Conservation (phyloP, 1,140 invertebrate species). For the Drosophila pandora region DNA sequence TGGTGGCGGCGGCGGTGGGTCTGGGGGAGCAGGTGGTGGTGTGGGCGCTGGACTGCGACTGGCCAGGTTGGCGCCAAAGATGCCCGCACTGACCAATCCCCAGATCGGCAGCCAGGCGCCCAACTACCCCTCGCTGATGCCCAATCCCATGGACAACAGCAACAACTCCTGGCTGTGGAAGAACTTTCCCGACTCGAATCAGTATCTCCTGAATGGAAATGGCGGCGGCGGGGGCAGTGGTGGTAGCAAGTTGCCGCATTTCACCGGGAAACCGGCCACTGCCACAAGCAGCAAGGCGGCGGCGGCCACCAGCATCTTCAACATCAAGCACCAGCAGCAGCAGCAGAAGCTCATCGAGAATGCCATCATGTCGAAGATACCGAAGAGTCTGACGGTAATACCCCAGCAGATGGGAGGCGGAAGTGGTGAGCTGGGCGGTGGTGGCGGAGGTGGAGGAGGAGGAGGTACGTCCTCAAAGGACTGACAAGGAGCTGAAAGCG, state of each 20-base stretch:
- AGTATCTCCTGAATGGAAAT: slow-evolving; percentile 69
- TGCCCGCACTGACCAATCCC: slow-evolving; percentile 56
- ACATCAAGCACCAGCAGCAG: slow-evolving; percentile 63
- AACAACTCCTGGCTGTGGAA: slow-evolving; percentile 78
- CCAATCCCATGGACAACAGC: slow-evolving; percentile 49
- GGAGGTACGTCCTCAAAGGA: slow-evolving; percentile 18
- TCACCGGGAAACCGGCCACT: slow-evolving; percentile 66
- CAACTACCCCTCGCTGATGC: slow-evolving; percentile 18
- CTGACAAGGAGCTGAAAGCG: slow-evolving; percentile 12
- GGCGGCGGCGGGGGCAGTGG: slow-evolving; percentile 5
- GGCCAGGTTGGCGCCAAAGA: slow-evolving; percentile 53
- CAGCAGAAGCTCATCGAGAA: slow-evolving; percentile 76
- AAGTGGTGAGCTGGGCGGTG: neutral
- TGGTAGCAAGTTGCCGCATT: slow-evolving; percentile 60
- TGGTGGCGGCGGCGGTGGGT: slow-evolving; percentile 10
- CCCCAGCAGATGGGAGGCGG: slow-evolving; percentile 84
- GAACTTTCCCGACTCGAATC: slow-evolving; percentile 75
- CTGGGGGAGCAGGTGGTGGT: neutral
- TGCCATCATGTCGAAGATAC: slow-evolving; percentile 88
- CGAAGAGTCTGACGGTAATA: slow-evolving; percentile 90
- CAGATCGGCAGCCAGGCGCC: slow-evolving; percentile 37
- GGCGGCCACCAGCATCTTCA: slow-evolving; percentile 17
- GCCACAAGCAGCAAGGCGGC: slow-evolving; percentile 33
- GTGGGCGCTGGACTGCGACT: slow-evolving; percentile 25
- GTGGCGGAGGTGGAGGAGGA: neutral